phyloP scores from a whole-genome alignment of 2,888 invertebrate genomes.

The Tortrix viridana region DNA sequence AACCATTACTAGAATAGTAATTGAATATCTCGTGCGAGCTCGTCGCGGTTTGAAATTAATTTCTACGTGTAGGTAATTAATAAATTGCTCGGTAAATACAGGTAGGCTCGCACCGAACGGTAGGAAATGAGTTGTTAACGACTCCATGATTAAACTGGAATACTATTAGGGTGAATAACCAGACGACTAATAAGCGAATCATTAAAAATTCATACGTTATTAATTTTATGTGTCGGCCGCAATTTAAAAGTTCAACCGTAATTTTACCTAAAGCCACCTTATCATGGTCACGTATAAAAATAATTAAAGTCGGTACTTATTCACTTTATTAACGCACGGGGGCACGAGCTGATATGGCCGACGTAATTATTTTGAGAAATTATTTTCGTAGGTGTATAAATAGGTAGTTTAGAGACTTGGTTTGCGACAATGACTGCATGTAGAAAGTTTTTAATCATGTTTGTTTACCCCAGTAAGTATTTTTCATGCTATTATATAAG shows the following conservation, averaged over 20 bases:
- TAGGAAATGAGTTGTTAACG: constrained; percentile 34
- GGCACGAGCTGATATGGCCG: constrained; percentile 1
- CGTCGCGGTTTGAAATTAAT: constrained; percentile 29
- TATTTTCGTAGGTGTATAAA: too few relatives aligned
- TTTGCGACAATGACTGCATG: too few relatives aligned
- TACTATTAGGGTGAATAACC: constrained; percentile 30
- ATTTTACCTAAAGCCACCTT: constrained; percentile 15
- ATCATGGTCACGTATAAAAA: constrained; percentile 19
- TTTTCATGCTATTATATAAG: too few relatives aligned
- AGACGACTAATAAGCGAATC: constrained; percentile 5
- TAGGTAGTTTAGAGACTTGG: too few relatives aligned
- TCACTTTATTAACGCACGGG: constrained; percentile 17
- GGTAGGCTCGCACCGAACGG: constrained; percentile 32
- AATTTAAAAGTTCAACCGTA: constrained; percentile 12
- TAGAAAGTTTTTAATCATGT: too few relatives aligned
- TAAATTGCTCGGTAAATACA: constrained; percentile 37
- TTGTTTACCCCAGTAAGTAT: too few relatives aligned
- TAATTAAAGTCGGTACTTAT: constrained; percentile 19
- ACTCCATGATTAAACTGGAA: constrained; percentile 29
- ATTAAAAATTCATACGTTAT: constrained; percentile 18
- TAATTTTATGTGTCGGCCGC: neutral
- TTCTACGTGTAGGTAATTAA: constrained; percentile 31
- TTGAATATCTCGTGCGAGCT: constrained; percentile 50
- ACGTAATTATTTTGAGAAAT: too few relatives aligned
- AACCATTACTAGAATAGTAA: constrained; percentile 57